A percentile compares a stretch with the other conserved stretches of the same genome.
phyloP scores from a whole-genome alignment of 2,797 vertebrate genomes.

The Sebastes matsubarae region DNA sequence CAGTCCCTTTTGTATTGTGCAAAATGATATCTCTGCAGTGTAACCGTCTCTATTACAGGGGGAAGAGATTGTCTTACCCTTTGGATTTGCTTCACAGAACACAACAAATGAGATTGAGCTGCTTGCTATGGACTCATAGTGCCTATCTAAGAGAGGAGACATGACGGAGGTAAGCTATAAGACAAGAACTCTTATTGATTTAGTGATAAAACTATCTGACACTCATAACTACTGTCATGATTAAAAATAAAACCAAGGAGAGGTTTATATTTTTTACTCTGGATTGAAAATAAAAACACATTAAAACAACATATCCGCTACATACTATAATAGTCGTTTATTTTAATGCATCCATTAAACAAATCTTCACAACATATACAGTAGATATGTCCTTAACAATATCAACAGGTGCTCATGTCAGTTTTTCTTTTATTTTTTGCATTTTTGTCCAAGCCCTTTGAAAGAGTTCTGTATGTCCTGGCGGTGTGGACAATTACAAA shows the following conservation, averaged over 20 bases:
- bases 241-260: constrained; percentile 3
- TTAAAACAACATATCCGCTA: constrained; percentile 45
- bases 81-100: constrained; percentile 78
- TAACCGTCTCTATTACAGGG: constrained; percentile 81
- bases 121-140: constrained; percentile 34
- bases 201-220: neutral
- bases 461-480: constrained; percentile 56
- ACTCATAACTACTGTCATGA: neutral
- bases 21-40: constrained; percentile 83
- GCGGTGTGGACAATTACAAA: constrained; percentile 46
- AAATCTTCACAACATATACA: constrained; percentile 79
- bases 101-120: constrained; percentile 73
- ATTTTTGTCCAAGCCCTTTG: constrained; percentile 78
- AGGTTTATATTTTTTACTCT: neutral
- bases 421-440: constrained; percentile 51
- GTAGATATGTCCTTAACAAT: constrained; percentile 71
- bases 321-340: constrained; percentile 64
- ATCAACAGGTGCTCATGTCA: constrained; percentile 64
- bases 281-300: constrained; percentile 42
- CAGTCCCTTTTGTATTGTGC: constrained; percentile 82
- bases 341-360: constrained; percentile 76
- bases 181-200: neutral
- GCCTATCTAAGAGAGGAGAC: constrained; percentile 5
- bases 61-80: constrained; percentile 81
- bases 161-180: neutral